These are phyloP conservation scores for Leptobrachium ailaonicum DNA, from an alignment of 2,113 vertebrate genomes.

Conservation along the genomic window DNA sequence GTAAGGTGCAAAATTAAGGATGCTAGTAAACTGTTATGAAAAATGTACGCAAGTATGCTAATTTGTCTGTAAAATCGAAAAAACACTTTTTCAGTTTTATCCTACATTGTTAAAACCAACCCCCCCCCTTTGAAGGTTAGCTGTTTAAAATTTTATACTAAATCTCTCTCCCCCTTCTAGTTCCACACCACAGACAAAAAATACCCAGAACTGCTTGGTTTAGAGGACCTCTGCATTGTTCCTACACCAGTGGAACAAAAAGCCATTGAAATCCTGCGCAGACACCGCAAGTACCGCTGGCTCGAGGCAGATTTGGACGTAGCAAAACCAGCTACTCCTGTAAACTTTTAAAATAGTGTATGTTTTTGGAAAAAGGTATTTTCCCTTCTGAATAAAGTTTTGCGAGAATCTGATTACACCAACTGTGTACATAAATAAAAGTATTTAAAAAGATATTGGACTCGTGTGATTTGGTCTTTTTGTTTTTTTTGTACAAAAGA, in stretches of 20 bases:
- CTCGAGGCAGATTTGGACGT: slow-evolving; percentile 79
- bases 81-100: too few relatives aligned
- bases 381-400: not conserved
- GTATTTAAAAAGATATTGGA: not conserved
- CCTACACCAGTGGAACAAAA: slow-evolving; percentile 80
- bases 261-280: slow-evolving; percentile 88
- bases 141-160: too few relatives aligned
- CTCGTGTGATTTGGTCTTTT: not conserved
- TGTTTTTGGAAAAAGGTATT: not conserved
- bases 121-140: too few relatives aligned
- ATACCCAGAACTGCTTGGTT: slow-evolving; percentile 82
- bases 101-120: too few relatives aligned
- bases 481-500: too few relatives aligned
- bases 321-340: slow-evolving; percentile 78
- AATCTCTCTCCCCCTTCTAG: slow-evolving; percentile 57
- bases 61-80: too few relatives aligned
- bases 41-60: too few relatives aligned
- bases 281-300: slow-evolving; percentile 85
- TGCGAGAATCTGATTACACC: slow-evolving; percentile 4
- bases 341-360: slow-evolving; percentile 60
- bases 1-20: too few relatives aligned
- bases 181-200: slow-evolving; percentile 84
- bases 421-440: slow-evolving; percentile 38
- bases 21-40: too few relatives aligned
- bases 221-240: slow-evolving; percentile 85